These are phyloP conservation scores for Zosterops lateralis DNA, from an alignment of 2,113 vertebrate genomes.

Conservation along the genomic window DNA sequence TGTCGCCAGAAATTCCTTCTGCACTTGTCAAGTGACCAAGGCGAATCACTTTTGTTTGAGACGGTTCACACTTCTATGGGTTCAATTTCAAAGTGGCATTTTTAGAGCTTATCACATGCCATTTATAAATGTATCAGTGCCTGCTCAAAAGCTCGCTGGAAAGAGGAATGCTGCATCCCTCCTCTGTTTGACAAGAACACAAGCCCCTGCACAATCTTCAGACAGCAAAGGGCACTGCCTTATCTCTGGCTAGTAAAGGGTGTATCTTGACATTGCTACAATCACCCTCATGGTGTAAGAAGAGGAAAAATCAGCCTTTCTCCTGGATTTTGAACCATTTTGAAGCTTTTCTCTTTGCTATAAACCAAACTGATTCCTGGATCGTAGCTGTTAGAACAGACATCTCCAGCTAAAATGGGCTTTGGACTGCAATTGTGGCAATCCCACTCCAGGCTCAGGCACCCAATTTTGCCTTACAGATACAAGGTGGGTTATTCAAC, in stretches of 20 bases:
- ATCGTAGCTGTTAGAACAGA: neutral
- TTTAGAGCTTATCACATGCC: slow-evolving; percentile 66
- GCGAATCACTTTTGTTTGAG: slow-evolving; percentile 43
- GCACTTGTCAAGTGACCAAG: slow-evolving; percentile 15
- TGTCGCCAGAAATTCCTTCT: neutral
- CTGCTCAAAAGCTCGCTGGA: slow-evolving; percentile 39
- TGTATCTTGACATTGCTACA: neutral
- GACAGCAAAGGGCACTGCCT: slow-evolving; percentile 56
- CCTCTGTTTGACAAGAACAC: slow-evolving; percentile 4
- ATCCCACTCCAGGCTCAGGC: neutral
- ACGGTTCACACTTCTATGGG: slow-evolving; percentile 49
- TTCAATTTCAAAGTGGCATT: slow-evolving; percentile 70
- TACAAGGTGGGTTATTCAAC: neutral
- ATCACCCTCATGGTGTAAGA: neutral
- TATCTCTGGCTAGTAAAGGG: slow-evolving; percentile 57
- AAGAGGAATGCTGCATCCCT: slow-evolving; percentile 7
- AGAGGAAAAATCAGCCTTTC: neutral
- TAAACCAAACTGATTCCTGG: neutral
- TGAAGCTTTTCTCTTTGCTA: neutral
- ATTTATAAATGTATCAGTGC: slow-evolving; percentile 51
- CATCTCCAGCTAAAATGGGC: neutral
- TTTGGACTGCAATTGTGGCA: accelerated
- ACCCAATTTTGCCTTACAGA: neutral
- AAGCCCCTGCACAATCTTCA: slow-evolving; percentile 17
- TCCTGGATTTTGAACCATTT: neutral